Evolutionary conservation across 2,113 vertebrate species (phyloP), one percentile per base, ranked within the genome.

Genomic region (Seriola quinqueradiata): DNA sequence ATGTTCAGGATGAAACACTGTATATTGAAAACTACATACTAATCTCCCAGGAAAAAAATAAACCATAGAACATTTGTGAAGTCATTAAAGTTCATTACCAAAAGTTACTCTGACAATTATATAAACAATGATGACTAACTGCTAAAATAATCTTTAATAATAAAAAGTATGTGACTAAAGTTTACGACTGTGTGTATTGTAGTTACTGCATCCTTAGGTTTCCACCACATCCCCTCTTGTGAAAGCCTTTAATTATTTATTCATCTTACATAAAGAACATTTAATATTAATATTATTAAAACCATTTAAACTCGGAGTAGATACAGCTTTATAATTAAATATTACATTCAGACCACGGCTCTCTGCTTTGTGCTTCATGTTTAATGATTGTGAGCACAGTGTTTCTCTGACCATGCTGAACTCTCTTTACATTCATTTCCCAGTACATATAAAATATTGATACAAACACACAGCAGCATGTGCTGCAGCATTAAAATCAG

Each of bases 361-460:
- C 73, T 60, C 9, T 38, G 64, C n/a, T 59, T 38, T 59, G 23
- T 25, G 61, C 17, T 69, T 44, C 57, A 57, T 77, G 21, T 72
- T 87, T 68, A 58, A 73, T 67, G 13, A n/a, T 34, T 9, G 5
- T 77, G 32, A 71, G 42, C 46, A 69, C 32, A 12, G 28, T 38
- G 59, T 73, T 87, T 77, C 38, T 76, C 59, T 55, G 76, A 68
- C 46, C 32, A 38, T 11, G 19, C 8, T 70, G 63, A 72, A 63
- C 2, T 52, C 58, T 60, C 64, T 64, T 76, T 75, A 52, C 25
- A n/a, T 38, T 58, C 6, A 63, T 71, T 79, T 63, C 38, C 34
- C 21, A 10, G 38, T 38, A 50, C 46, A 40, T 25, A 76, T 92
- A 3, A 91, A 90, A 68, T 83, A 82, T 88, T 77, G 65, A 92